phyloP scores from a whole-genome alignment of 2,888 invertebrate species.

The Orchesella flavescens region DNA sequence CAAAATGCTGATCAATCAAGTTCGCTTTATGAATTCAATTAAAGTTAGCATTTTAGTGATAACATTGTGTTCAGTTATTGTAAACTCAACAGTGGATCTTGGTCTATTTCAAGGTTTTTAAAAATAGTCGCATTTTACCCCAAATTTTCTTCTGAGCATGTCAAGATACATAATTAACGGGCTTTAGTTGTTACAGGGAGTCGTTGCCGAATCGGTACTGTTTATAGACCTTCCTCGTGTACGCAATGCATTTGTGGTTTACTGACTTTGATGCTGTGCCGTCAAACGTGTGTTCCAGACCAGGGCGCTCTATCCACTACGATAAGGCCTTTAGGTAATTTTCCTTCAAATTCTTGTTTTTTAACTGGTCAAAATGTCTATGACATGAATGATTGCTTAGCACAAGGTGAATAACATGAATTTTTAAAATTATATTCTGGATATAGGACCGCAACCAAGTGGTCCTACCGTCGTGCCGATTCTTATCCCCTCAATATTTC shows the following conservation, averaged over 20 bases:
- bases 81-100: constrained; percentile 1
- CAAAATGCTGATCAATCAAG: too few species aligned
- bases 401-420: not conserved
- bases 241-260: constrained; percentile 32
- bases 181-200: not conserved
- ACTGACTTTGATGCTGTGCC: constrained; percentile 28
- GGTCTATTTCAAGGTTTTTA: not conserved
- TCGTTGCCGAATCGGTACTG: constrained; percentile 14
- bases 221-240: constrained; percentile 15
- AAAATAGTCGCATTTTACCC: too few species aligned
- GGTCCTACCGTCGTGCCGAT: constrained; percentile 29
- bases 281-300: constrained; percentile 12
- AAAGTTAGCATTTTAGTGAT: not conserved
- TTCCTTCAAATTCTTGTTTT: not conserved
- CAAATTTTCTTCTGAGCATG: too few species aligned
- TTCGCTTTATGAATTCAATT: too few species aligned
- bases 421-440: not conserved
- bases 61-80: not conserved
- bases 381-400: not conserved
- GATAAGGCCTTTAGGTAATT: not conserved
- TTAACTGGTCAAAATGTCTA: too few species aligned
- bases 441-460: constrained; percentile 5
- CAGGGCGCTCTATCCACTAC: not conserved
- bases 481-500: not conserved
- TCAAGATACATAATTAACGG: too few species aligned